Base-by-base conservation (phyloP, 92 coral and sea anemone genomes). In the Porites divaricata region DNA sequence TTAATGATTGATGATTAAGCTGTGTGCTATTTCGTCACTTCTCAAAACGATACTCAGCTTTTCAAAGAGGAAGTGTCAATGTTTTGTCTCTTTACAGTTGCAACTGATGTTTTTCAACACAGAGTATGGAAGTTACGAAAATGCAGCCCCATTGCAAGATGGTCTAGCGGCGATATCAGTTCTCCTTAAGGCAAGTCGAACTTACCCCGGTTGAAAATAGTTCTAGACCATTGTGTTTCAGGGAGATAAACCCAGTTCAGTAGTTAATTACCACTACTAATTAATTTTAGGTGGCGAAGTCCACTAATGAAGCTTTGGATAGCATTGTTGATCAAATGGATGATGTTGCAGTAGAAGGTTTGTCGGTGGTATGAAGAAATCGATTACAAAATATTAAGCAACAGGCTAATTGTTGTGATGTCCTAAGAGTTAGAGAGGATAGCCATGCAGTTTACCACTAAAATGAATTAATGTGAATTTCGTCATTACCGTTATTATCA, bases 161-260 rank as follows among this genome's bases (percentile, higher is more conserved):
- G 98, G 98, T 20, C 85, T 95, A 16, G 95, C 95, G 16, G 93
- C 85, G 9, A 77, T 95, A 53, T 95, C 94, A 25, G 83, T 93
- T 2, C 85, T 95, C 13, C 68, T 95, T 8, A 82, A 87, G 98
- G 98, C 81, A 88, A 70, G 91, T 35, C 45, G 45, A 35, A 35
- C 45, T 35, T 35, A 35, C 4, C 45, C 45, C 45, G 4, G 45
- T 35, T 35, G 5, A 35, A 35, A 35, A 35, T 35, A 35, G 45
- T 35, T 35, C 45, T 35, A 35, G 45, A 35, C 45, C 45, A 35
- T n/a, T n/a, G 45, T 35, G 45, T 35, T 35, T 35, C 45, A 35
- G 45, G 4, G 45, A 35, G 45, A 35, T 35, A 35, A 35, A 35
- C 3, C 45, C 45, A n/a, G n/a, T n/a, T 59, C 12, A 0, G 21